These are phyloP conservation scores for Coturnix japonica DNA, from an alignment of 2,113 vertebrate genomes.

Conservation along the genomic window DNA sequence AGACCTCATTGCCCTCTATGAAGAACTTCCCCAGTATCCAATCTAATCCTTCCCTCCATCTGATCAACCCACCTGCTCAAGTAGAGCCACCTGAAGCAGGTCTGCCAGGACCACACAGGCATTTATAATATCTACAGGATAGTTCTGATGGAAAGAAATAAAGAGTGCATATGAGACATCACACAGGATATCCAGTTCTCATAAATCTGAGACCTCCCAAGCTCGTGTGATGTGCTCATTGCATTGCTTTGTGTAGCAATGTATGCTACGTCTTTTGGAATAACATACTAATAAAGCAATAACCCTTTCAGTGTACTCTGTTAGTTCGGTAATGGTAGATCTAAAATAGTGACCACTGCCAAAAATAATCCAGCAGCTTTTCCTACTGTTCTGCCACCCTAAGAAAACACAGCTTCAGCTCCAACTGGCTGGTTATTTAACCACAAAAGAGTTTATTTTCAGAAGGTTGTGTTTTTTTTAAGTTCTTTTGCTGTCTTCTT, in stretches of 20 bases:
- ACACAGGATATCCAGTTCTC: background rate
- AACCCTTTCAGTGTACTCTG: constrained; percentile 22
- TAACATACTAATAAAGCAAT: constrained; percentile 41
- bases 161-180: background rate
- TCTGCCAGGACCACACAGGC: background rate
- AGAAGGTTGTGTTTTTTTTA: constrained; percentile 25
- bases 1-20: no score
- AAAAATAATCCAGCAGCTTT: constrained; percentile 77
- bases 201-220: background rate
- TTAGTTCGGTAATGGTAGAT: constrained; percentile 44
- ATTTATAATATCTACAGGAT: background rate
- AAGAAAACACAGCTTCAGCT: constrained; percentile 73
- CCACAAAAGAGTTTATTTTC: constrained; percentile 77
- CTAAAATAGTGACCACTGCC: constrained; percentile 60
- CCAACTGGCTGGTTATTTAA: constrained; percentile 74
- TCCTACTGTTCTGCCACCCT: constrained; percentile 72
- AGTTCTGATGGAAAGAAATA: background rate
- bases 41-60: no score
- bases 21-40: no score
- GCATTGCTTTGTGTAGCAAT: accelerated
- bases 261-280: constrained; percentile 25
- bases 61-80: background rate
- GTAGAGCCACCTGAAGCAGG: background rate
- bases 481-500: constrained; percentile 56
- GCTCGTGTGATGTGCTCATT: accelerated